These are phyloP conservation scores for Cepphus grylle DNA, from an alignment of 2,113 vertebrate genomes.

Conservation along the genomic window DNA sequence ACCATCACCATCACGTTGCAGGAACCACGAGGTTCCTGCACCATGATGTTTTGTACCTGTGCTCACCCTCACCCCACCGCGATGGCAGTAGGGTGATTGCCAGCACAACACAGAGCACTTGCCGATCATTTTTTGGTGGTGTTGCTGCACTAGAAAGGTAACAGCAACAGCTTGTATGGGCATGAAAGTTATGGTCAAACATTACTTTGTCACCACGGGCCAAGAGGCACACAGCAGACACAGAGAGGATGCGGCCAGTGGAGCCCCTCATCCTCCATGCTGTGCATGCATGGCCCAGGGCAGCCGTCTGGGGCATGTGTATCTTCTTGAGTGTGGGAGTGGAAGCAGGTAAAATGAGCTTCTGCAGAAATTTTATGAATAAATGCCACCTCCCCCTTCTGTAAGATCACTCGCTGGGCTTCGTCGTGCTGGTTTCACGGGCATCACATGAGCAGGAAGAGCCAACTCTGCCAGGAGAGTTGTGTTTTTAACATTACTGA, in stretches of 20 bases:
- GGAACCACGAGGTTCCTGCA: background rate
- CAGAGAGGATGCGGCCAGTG: background rate
- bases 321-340: background rate
- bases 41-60: background rate
- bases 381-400: background rate
- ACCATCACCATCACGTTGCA: rapidly evolving
- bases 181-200: background rate
- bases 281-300: rapidly evolving
- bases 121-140: rapidly evolving
- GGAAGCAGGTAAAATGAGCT: background rate
- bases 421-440: background rate
- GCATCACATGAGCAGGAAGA: background rate
- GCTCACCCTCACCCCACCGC: rapidly evolving
- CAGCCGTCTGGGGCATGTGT: rapidly evolving
- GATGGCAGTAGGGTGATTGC: background rate
- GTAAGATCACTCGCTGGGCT: background rate
- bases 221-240: background rate
- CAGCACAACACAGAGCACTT: background rate
- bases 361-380: background rate
- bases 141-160: background rate
- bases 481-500: background rate
- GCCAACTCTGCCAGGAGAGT: background rate
- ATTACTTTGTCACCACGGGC: background rate
- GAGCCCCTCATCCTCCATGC: background rate
- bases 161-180: background rate